A percentile compares a stretch with the other conserved stretches of the same genome.
Conservation (phyloP, 2,797 vertebrate species). For the Lophius americanus region DNA sequence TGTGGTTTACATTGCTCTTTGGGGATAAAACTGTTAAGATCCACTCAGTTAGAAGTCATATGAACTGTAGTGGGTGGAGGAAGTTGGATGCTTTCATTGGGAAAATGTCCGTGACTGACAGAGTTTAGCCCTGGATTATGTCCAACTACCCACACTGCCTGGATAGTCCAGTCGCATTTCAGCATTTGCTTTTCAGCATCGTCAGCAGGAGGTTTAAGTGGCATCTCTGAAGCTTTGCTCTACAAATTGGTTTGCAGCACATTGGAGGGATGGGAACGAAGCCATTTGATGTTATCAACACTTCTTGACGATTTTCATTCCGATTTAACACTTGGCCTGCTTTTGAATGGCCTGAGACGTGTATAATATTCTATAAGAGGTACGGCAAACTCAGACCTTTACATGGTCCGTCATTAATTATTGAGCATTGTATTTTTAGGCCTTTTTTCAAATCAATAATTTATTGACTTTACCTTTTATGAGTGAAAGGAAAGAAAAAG, state of each 20-base stretch:
- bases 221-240: slow-evolving; percentile 39
- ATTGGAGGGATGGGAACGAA: slow-evolving; percentile 7
- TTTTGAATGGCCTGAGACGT: slow-evolving; percentile 29
- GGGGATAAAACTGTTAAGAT: too few relatives aligned
- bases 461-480: slow-evolving; percentile 12
- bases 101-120: slow-evolving; percentile 32
- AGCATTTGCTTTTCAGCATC: slow-evolving; percentile 44
- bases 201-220: slow-evolving; percentile 31
- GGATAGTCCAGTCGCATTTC: slow-evolving; percentile 20
- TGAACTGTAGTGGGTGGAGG: not conserved
- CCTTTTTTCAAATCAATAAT: slow-evolving; percentile 21
- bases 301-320: slow-evolving; percentile 36
- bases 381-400: not conserved
- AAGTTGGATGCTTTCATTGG: slow-evolving; percentile 18
- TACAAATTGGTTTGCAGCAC: slow-evolving; percentile 37
- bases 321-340: slow-evolving; percentile 51
- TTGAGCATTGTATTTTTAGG: slow-evolving; percentile 41
- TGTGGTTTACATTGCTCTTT: too few relatives aligned
- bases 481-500: slow-evolving; percentile 14
- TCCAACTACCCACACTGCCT: slow-evolving; percentile 46
- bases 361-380: slow-evolving; percentile 8
- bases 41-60: too few relatives aligned
- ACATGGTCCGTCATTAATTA: slow-evolving; percentile 12
- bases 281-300: slow-evolving; percentile 40
- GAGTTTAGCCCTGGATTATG: slow-evolving; percentile 22